Percentiles rank a stretch among this genome's conserved stretches.
These are phyloP conservation scores for Malurus elegans DNA, from an alignment of 2,113 vertebrate species.

Conservation along the genomic window DNA sequence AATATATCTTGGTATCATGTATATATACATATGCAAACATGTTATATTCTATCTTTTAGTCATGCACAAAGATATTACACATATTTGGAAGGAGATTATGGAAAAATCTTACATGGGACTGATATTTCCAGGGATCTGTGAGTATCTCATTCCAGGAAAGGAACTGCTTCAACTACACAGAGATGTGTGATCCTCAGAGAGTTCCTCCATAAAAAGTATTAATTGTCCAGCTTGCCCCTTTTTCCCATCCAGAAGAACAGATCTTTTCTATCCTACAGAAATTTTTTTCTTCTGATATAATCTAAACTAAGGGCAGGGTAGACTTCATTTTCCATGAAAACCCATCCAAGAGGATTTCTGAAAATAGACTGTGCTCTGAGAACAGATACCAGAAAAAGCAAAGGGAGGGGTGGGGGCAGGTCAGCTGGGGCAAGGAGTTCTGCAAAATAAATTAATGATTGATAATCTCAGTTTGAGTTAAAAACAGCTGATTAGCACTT, in stretches of 20 bases:
- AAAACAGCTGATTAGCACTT: background rate
- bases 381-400: conserved; percentile 40
- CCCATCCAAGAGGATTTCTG: conserved; percentile 37
- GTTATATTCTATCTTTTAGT: background rate
- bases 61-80: background rate
- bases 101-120: background rate
- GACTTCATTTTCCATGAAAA: conserved; percentile 49
- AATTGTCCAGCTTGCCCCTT: background rate
- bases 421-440: background rate
- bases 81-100: background rate
- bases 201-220: background rate
- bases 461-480: background rate
- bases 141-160: background rate
- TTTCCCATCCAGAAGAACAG: background rate
- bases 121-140: background rate
- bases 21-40: too few relatives aligned
- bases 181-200: background rate
- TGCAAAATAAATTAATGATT: background rate
- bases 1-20: background rate
- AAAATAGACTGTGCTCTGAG: conserved; percentile 43
- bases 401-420: background rate
- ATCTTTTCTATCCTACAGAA: conserved; percentile 10
- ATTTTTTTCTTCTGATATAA: conserved; percentile 48
- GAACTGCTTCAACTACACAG: background rate
- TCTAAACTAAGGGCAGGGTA: background rate